Evolutionary conservation across 2,888 invertebrate species (phyloP).

Genomic region (Sabatieria punctata): DNA sequence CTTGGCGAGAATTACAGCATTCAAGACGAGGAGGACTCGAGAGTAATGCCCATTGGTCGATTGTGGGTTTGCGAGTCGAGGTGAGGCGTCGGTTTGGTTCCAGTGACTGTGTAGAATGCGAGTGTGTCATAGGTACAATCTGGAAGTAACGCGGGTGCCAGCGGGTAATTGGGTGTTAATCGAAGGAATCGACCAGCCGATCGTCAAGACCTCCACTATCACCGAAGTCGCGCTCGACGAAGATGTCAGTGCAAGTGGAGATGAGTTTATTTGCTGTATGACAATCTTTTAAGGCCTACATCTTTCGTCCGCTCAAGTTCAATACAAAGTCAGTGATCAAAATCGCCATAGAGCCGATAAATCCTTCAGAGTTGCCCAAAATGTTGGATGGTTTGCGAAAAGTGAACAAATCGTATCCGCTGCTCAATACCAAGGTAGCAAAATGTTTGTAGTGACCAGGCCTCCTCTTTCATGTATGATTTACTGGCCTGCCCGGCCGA

Average conservation of each 20-base stretch:
- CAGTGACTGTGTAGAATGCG: too few relatives aligned
- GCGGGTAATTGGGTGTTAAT: conserved; percentile 98
- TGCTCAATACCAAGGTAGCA: conserved; percentile 78
- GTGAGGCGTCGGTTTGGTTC: too few relatives aligned
- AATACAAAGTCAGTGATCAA: conserved; percentile 97
- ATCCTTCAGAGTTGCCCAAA: conserved; percentile 94
- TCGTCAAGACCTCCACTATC: conserved; percentile 93
- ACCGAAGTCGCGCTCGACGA: conserved; percentile 59
- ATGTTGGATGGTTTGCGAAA: conserved; percentile 96
- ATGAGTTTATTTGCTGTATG: too few relatives aligned
- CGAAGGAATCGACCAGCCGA: conserved; percentile 94
- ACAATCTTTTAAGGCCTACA: conserved; percentile 46
- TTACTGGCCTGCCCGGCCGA: too few relatives aligned
- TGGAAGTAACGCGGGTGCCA: conserved; percentile 85
- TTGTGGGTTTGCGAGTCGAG: conserved; percentile 94
- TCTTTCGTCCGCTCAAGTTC: conserved; percentile 84
- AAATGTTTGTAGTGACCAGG: too few relatives aligned
- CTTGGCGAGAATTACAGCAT: conserved; percentile 96
- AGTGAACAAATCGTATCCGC: conserved; percentile 94
- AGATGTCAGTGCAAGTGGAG: too few relatives aligned
- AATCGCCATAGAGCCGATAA: conserved; percentile 95
- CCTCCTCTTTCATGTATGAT: not conserved
- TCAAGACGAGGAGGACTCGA: conserved; percentile 92
- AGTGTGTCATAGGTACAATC: conserved; percentile 54
- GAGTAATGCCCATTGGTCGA: conserved; percentile 74